These are phyloP conservation scores for Syngnathus floridae DNA, from an alignment of 2,113 vertebrate species.

Conservation along the genomic window DNA sequence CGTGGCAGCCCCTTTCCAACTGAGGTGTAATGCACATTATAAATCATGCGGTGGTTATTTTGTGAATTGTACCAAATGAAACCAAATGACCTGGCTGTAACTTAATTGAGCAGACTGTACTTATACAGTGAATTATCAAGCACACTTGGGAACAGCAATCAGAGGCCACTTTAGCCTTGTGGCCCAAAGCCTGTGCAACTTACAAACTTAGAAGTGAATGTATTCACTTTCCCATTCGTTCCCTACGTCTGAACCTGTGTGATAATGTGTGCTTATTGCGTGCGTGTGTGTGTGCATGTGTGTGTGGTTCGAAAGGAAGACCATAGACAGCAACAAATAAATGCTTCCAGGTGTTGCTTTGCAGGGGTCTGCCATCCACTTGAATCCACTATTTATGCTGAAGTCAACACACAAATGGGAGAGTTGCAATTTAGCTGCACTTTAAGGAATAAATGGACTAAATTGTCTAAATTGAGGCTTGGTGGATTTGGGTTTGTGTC, in stretches of 20 bases:
- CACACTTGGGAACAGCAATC: conserved; percentile 26
- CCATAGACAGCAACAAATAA: conserved; percentile 21
- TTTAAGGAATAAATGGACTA: conserved; percentile 27
- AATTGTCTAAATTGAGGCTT: conserved; percentile 18
- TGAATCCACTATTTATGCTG: conserved; percentile 28
- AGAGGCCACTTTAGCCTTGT: conserved; percentile 18
- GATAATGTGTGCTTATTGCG: conserved; percentile 17
- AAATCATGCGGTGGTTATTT: conserved; percentile 27
- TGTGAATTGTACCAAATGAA: conserved; percentile 17
- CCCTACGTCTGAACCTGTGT: neutral
- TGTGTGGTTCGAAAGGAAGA: conserved; percentile 11
- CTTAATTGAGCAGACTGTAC: conserved; percentile 17
- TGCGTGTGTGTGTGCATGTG: too few species aligned
- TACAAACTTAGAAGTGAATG: neutral
- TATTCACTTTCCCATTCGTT: conserved; percentile 1
- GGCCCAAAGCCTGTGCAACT: neutral
- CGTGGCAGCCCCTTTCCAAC: conserved; percentile 46
- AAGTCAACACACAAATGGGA: conserved; percentile 25
- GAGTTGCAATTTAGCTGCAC: conserved; percentile 44
- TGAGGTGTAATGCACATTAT: conserved; percentile 28
- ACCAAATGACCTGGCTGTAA: conserved; percentile 22
- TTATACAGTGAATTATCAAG: conserved; percentile 27
- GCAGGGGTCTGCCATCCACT: conserved; percentile 37
- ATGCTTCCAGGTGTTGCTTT: conserved; percentile 29
- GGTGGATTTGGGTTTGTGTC: conserved; percentile 5